Evolutionary conservation across 2,888 invertebrate species (phyloP), one percentile per base, ranked within the genome.

Genomic region (Platynereis dumerilii): DNA sequence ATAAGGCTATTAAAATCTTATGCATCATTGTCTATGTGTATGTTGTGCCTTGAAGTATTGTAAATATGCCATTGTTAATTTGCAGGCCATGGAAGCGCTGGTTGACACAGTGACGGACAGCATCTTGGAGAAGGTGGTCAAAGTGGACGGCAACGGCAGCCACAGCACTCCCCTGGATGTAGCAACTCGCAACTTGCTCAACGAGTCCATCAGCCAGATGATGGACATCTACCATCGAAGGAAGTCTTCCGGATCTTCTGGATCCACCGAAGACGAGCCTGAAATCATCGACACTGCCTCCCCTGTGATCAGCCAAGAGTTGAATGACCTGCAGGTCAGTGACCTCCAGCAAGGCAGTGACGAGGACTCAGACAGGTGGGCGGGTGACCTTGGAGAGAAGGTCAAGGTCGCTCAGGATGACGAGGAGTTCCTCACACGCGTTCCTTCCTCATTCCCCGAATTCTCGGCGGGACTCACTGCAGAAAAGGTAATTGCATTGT

Each of bases 141-240:
- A 56, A 5, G 34, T 45, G 12, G 55, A 45, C 20, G 12, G 34
- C 34, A 34, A 34, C 12, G 22, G 48, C n/a, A 5, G 17, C n/a
- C 62, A 59, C 22, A 65, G 74, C n/a, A 58, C 64, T 26, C 71
- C 77, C 5, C 74, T 76, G 27, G 77, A 79, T 39, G 70, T 71
- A 12, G 74, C 77, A n/a, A 75, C 77, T 22, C 72, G 75, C 27
- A 74, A 71, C 12, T 64, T 82, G 64, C 69, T 81, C 45, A 74
- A 78, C 28, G 80, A 81, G 54, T 79, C 82, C 17, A 74, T 82
- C 28, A 69, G 75, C n/a, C 73, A 78, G 28, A 79, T 82, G 73
- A 61, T 81, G 26, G 67, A 65, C 24, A 80, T 80, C 39, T 61
- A 61, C 24, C 45, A 60, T 34, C 48, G 48, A 22, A 5, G 48